A percentile compares a stretch with the other conserved stretches of the same genome.
phyloP scores from a whole-genome alignment of 2,113 vertebrate genomes.

The Hippoglossus stenolepis region DNA sequence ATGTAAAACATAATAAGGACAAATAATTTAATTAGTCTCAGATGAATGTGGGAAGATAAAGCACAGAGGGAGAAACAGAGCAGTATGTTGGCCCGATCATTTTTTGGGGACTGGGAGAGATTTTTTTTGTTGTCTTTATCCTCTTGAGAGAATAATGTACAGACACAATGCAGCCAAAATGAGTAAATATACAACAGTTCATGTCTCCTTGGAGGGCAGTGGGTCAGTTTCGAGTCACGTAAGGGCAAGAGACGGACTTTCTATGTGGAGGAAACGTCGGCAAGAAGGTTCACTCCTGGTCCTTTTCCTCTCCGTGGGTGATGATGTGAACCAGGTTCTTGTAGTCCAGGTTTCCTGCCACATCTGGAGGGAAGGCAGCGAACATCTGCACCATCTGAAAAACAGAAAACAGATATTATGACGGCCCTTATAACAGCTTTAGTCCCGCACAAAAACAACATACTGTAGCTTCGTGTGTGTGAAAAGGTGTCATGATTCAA shows the following conservation, averaged over 20 bases:
- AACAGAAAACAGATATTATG: conserved; percentile 12
- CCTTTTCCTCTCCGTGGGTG: conserved; percentile 96
- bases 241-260: conserved; percentile 4
- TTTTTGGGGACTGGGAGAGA: background rate
- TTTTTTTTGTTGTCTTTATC: background rate
- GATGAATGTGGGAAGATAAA: no score
- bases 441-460: background rate
- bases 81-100: background rate
- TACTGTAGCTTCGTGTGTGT: background rate
- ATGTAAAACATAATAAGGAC: conserved; percentile 36
- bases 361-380: conserved; percentile 92
- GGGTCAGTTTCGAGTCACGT: conserved; percentile 17
- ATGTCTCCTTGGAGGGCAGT: conserved; percentile 14
- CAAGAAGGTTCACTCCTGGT: conserved; percentile 83
- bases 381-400: conserved; percentile 96
- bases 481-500: conserved; percentile 43
- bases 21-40: conserved; percentile 17
- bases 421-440: background rate
- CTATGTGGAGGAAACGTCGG: background rate
- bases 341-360: conserved; percentile 94
- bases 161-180: conserved; percentile 22
- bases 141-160: background rate
- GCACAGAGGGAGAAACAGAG: no score
- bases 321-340: conserved; percentile 97
- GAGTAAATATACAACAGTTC: conserved; percentile 29